Evolutionary conservation across 2,113 vertebrate species (phyloP), one percentile per base, ranked within the genome.

Genomic region (human (Homo sapiens)): DNA sequence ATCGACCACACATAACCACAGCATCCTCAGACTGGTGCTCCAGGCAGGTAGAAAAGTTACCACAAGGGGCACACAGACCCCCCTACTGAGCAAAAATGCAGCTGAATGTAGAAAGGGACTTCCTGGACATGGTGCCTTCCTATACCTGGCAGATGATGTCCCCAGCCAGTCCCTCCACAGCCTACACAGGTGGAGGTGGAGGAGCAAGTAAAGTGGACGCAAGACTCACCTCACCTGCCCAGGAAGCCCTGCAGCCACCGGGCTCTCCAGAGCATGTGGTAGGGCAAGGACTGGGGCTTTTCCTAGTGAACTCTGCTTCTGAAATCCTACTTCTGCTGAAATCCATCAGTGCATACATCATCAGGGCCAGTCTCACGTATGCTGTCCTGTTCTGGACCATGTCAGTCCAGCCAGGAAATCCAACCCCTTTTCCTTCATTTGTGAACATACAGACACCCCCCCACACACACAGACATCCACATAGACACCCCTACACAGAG

Each of bases 311-410:
- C 61, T 87, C 9, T 61, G 66, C 4, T 16, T 40, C 59, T 35
- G 16, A 22, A 50, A 32, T 23, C n/a, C 57, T 55, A 38, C n/a
- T 25, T 93, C 86, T 78, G n/a, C 17, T 13, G 11, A 43, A 22
- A 66, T 0, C 2, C 11, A 32, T 40, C 25, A 48, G 32, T 14
- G 22, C 61, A 25, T 1, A 2, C 4, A 23, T 59, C 48, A 30
- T 10, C 27, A 35, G 72, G 61, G 70, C 2, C 2, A 50, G 32
- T 27, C 18, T 25, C 20, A 48, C 8, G 6, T 2, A 83, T 12
- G 22, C 25, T 6, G 6, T 23, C 25, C 79, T n/a, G 55, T n/a
- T 20, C 4, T 4, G 35, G 8, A 10, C 23, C 43, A 40, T 5
- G 8, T 32, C 27, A 32, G 40, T 30, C 50, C 68, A 72, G 64